Evolutionary conservation across 2,797 vertebrate species (phyloP), one percentile per base, ranked within the genome.

Genomic region (Mormyrops boulengeri): DNA sequence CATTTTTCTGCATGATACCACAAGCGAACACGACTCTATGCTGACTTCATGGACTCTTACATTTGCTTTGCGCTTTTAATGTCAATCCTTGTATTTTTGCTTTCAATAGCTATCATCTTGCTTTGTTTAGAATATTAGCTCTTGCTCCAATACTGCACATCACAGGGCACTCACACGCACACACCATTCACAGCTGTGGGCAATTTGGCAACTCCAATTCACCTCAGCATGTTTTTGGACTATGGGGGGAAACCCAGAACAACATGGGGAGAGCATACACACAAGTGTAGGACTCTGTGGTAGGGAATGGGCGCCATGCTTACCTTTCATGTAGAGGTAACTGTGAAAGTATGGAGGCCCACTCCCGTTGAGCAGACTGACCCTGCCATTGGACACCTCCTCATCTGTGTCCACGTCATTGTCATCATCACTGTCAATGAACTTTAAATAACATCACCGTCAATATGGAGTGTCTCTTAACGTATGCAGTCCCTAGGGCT

Each of bases 251-350:
- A 62, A 62, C 22, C 66, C 3, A 14, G 1, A 30, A 69, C 3
- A 4, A 69, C 30, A 34, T 14, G 11, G 30, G 66, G 66, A 69
- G 26, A 9, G 34, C 66, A 34, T 34, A 0, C 66, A 69, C 34
- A 69, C 66, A 26, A 44, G 14, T 2, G 73, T 19, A 9, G 66
- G 19, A 26, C 19, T n/a, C 1, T 80, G 49, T 9, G 5, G 9
- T 47, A 19, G 9, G 41, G 57, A 62, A 0, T 2, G 22, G 55
- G 38, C 0, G 0, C 62, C 73, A 77, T 38, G 88, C 94, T 90
- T 89, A 97, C 98, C 97, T 91, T 98, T 98, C 97, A 98, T 98
- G 92, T 98, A 98, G 89, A 98, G 97, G 93, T 98, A 98, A 86
- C 97, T 97, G 90, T 98, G 97, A 94, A 98, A 98, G 94, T 98